These are phyloP conservation scores for Myathropa florea DNA, from an alignment of 2,888 invertebrate species.

Conservation along the genomic window DNA sequence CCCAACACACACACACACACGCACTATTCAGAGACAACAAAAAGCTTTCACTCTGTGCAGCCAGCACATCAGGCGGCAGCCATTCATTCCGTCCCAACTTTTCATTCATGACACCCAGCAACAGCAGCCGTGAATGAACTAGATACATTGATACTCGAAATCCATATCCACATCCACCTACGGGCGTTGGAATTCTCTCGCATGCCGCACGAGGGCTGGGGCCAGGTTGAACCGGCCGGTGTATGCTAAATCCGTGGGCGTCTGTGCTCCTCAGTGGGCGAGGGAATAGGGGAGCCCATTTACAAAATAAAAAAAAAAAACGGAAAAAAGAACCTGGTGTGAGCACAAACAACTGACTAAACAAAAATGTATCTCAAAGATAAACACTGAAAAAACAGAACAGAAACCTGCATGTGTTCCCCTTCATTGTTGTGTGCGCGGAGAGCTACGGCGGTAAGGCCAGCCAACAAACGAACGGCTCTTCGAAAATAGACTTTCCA, in stretches of 20 bases:
- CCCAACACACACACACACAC: neutral
- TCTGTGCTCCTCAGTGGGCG: neutral
- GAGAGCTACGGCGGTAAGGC: neutral
- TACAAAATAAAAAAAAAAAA: neutral
- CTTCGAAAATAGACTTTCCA: conserved; percentile 64
- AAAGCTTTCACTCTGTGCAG: neutral
- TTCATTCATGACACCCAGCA: conserved; percentile 55
- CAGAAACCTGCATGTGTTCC: conserved; percentile 27
- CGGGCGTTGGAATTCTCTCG: conserved; percentile 27
- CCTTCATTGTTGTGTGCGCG: neutral
- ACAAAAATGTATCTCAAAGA: conserved; percentile 38
- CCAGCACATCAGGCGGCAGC: conserved; percentile 5
- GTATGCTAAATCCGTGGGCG: conserved; percentile 22
- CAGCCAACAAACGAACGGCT: conserved; percentile 4
- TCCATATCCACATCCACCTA: conserved; percentile 39
- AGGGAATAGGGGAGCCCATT: neutral
- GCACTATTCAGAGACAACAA: neutral
- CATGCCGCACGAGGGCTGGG: conserved; percentile 20
- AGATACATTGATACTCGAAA: conserved; percentile 30
- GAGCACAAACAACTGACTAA: conserved; percentile 54
- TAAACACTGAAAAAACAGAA: conserved; percentile 20
- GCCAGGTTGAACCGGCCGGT: conserved; percentile 5
- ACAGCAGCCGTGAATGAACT: conserved; percentile 37
- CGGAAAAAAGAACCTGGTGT: neutral
- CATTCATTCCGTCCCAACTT: conserved; percentile 54